Conservation (phyloP, 1,140 invertebrate species). For the Calliphora vicina region DNA sequence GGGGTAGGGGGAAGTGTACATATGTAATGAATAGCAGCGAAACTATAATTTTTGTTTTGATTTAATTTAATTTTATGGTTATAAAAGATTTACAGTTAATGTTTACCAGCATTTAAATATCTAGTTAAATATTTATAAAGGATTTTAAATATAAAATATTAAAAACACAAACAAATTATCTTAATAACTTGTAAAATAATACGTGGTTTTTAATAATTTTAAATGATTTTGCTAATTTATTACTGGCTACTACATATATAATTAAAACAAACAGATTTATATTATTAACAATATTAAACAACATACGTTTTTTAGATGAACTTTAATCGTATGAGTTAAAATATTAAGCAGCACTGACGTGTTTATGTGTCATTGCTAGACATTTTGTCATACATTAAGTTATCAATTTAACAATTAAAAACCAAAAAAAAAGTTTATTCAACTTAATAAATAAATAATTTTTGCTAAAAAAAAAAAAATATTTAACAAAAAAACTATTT, state of each 20-base stretch:
- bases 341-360: background rate
- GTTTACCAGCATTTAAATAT: background rate
- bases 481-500: conserved; percentile 3
- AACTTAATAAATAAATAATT: background rate
- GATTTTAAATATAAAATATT: background rate
- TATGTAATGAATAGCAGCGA: too few species aligned
- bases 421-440: background rate
- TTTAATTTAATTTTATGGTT: background rate
- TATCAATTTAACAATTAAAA: background rate
- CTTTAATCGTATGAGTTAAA: background rate
- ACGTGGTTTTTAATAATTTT: background rate
- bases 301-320: background rate
- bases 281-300: background rate
- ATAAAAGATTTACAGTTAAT: background rate
- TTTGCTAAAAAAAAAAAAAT: too few species aligned
- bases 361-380: background rate
- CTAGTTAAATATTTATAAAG: background rate
- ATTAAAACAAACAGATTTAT: background rate
- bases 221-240: too few species aligned
- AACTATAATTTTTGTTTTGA: background rate
- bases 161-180: too few species aligned
- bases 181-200: background rate
- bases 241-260: too few species aligned
- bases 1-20: too few species aligned
- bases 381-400: background rate